Base-by-base conservation (phyloP, 1,140 invertebrate species). In the Xylocopa sonorina region DNA sequence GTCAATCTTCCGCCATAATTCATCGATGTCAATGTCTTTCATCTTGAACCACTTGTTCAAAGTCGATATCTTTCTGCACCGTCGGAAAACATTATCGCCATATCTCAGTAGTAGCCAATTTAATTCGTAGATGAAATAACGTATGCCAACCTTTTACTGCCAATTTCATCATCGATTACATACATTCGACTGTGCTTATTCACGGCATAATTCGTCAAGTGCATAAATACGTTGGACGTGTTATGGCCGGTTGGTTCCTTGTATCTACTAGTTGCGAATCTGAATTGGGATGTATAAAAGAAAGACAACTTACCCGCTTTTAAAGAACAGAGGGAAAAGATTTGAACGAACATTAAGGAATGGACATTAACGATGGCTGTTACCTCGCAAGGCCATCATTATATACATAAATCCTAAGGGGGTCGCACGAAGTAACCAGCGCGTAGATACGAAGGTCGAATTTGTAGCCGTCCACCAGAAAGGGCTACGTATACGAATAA, bases 371-470 rank as follows among this genome's bases (percentile, higher is more conserved):
- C 21, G 0, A 1, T 0, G 18, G 21, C 0, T 2, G 0, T 58
- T 78, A 95, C 95, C 97, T 95, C 0, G 97, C 98, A 50, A 99
- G 93, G 7, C 99, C 99, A 93, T 99, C 98, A 84, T 99, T 97
- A 92, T 98, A 99, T 27, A 99, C 95, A 89, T 98, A 99, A 83
- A 99, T 96, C 73, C 98, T 94, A 16, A 98, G 93, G 14, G 99
- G 99, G 93, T 99, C 97, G 89, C 98, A 97, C 0, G 97, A 98
- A 0, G 98, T 99, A 60, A 99, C 96, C 18, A 99, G 94, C 0
- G 97, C 96, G 91, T 99, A 99, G 21, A 99, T 94, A 72, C 99
- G 94, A 43, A 99, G 94, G 92, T 99, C 99, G 93, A 99, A 99
- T 93, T 99, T 99, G 89, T 97, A 99, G 24, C 97, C 98, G 93